Percentiles rank a stretch among this genome's conserved stretches.
These are phyloP conservation scores for Ianthella basta DNA, from an alignment of 37 sponge, comb jelly and placozoan species.

Conservation along the genomic window DNA sequence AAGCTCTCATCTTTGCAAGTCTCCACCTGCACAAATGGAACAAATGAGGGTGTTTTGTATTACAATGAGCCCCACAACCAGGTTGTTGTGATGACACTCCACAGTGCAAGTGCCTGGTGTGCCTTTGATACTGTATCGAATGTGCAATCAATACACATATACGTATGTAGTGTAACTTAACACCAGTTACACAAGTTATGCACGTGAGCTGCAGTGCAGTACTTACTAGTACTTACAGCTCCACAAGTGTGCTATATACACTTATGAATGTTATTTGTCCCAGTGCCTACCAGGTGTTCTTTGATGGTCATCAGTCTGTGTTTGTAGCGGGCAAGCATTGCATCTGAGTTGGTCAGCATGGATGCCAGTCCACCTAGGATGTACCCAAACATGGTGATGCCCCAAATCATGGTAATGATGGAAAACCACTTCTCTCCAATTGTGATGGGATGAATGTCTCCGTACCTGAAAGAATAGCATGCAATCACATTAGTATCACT, in stretches of 20 bases:
- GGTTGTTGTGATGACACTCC: too few species aligned
- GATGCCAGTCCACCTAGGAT: slow-evolving; percentile 78
- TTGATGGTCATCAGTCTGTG: slow-evolving; percentile 55
- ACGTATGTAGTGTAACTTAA: too few species aligned
- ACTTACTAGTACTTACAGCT: too few species aligned
- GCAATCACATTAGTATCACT: too few species aligned
- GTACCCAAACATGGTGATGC: slow-evolving; percentile 65
- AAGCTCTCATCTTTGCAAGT: slow-evolving; percentile 32
- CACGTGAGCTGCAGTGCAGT: too few species aligned
- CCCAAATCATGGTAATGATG: slow-evolving; percentile 60
- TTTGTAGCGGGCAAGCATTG: slow-evolving; percentile 53
- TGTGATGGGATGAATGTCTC: slow-evolving; percentile 66
- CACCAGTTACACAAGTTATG: too few species aligned
- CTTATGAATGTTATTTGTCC: too few species aligned
- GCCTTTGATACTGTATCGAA: too few species aligned
- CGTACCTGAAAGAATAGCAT: slow-evolving; percentile 55
- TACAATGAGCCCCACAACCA: too few species aligned
- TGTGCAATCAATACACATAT: not conserved
- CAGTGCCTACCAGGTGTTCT: slow-evolving; percentile 46
- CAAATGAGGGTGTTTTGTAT: too few species aligned
- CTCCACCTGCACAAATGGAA: slow-evolving; percentile 26
- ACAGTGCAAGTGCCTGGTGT: too few species aligned
- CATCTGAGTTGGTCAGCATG: slow-evolving; percentile 62
- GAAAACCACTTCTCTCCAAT: slow-evolving; percentile 71
- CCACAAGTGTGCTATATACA: too few species aligned